Percentiles rank a stretch among this genome's conserved stretches.
These are phyloP conservation scores for Ophioninae sp. DNA, from an alignment of 2,888 invertebrate genomes.

Conservation along the genomic window DNA sequence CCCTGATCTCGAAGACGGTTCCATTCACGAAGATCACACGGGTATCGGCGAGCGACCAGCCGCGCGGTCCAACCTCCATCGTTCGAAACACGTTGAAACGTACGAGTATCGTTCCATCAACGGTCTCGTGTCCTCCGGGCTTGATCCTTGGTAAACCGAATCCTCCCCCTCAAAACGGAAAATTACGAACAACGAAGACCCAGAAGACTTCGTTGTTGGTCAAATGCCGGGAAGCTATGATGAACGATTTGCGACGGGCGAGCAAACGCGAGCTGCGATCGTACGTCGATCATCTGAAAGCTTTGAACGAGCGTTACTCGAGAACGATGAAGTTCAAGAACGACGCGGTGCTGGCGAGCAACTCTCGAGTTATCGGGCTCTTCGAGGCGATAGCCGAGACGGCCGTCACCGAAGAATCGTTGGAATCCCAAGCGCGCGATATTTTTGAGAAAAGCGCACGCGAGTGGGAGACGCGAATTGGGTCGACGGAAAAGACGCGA, in stretches of 20 bases:
- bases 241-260: slow-evolving; percentile 31
- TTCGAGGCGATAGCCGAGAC: slow-evolving; percentile 60
- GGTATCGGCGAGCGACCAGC: neutral
- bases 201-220: slow-evolving; percentile 35
- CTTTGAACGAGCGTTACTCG: slow-evolving; percentile 63
- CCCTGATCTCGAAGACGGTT: slow-evolving; percentile 28
- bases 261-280: slow-evolving; percentile 52
- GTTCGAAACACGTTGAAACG: neutral
- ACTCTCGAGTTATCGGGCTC: slow-evolving; percentile 61
- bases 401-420: neutral
- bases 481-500: slow-evolving; percentile 24
- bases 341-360: slow-evolving; percentile 58
- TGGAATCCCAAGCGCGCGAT: slow-evolving; percentile 10
- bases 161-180: neutral
- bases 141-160: neutral
- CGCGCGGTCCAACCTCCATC: neutral
- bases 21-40: slow-evolving; percentile 1
- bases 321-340: slow-evolving; percentile 60
- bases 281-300: slow-evolving; percentile 67
- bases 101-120: neutral
- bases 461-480: slow-evolving; percentile 67
- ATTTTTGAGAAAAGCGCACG: slow-evolving; percentile 49
- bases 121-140: neutral
- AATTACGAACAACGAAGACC: slow-evolving; percentile 33
- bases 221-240: slow-evolving; percentile 45